Base-by-base conservation (phyloP, 2,113 vertebrate genomes). In the Oryzias curvinotus region DNA sequence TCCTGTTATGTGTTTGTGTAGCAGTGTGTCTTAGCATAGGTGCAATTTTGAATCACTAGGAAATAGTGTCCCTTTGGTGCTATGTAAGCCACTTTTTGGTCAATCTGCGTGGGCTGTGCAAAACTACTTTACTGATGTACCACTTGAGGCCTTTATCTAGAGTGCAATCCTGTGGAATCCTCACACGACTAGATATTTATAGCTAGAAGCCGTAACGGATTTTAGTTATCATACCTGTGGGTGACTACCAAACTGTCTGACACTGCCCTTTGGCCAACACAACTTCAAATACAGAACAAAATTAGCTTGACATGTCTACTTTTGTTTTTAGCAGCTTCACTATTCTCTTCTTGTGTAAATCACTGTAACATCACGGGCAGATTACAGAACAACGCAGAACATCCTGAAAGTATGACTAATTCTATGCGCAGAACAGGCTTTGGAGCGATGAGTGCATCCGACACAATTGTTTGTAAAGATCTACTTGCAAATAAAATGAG, bases 91-190 rank as follows among this genome's bases (percentile, higher is more conserved):
- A 69, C 58, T 66, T 57, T 72, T 79, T 84, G 71, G 73, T 78
- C 36, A 67, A 77, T 52, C 48, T 67, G 36, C 71, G 54, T 78
- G 51, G 57, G 53, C 49, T 62, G 25, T 54, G 62, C 75, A 53
- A 57, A 77, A 47, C 53, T 61, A 71, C 65, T 72, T 80, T 77
- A 84, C 60, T 71, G 63, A 74, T 68, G 61, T 62, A 89, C 89
- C 89, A 84, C 57, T 66, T 21, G 87, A 87, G 87, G 88, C 84
- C 90, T 91, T 91, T 61, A 81, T 86, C 89, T 89, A 85, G 86
- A 89, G 87, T 81, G 76, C 76, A 87, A 82, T 84, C 68, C 70
- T 12, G 21, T 66, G 57, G 67, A 70, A 64, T 62, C 62, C 75
- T 82, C 68, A 75, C 50, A 76, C 21, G 26, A 62, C 63, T 48